phyloP scores from a whole-genome alignment of 1,140 invertebrate genomes.

The Dryas iulia region DNA sequence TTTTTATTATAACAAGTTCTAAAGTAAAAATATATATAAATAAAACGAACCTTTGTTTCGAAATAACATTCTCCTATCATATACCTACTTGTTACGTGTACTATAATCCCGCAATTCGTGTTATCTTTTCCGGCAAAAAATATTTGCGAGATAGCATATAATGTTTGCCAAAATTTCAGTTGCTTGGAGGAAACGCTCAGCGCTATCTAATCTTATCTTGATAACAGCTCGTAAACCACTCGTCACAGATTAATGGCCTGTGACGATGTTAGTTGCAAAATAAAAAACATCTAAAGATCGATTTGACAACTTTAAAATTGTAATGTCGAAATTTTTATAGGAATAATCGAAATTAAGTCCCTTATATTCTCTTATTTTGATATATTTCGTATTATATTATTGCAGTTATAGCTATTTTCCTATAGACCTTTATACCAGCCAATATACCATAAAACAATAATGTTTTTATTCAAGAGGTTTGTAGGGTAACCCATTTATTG shows the following conservation, averaged over 20 bases:
- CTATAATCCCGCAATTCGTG: constrained; percentile 28
- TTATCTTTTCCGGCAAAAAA: constrained; percentile 56
- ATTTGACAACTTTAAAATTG: too few relatives aligned
- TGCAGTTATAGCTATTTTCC: background rate
- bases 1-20: background rate
- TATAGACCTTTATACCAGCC: too few relatives aligned
- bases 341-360: too few relatives aligned
- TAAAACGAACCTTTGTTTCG: background rate
- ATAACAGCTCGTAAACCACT: constrained; percentile 44
- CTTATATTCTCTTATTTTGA: too few relatives aligned
- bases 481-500: constrained; percentile 75
- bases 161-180: constrained; percentile 42
- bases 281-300: too few relatives aligned
- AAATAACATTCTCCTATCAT: background rate
- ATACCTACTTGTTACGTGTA: constrained; percentile 9
- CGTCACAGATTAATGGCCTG: constrained; percentile 32
- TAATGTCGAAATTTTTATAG: too few relatives aligned
- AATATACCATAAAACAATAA: constrained; percentile 40
- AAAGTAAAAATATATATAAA: background rate
- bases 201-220: constrained; percentile 43
- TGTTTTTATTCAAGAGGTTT: constrained; percentile 73
- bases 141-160: constrained; percentile 37
- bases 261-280: background rate
- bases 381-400: too few relatives aligned
- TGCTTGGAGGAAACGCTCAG: constrained; percentile 58